Evolutionary conservation across 2,113 vertebrate genomes (phyloP), one percentile per base, ranked within the genome.

Genomic region (Epinephelus fuscoguttatus): DNA sequence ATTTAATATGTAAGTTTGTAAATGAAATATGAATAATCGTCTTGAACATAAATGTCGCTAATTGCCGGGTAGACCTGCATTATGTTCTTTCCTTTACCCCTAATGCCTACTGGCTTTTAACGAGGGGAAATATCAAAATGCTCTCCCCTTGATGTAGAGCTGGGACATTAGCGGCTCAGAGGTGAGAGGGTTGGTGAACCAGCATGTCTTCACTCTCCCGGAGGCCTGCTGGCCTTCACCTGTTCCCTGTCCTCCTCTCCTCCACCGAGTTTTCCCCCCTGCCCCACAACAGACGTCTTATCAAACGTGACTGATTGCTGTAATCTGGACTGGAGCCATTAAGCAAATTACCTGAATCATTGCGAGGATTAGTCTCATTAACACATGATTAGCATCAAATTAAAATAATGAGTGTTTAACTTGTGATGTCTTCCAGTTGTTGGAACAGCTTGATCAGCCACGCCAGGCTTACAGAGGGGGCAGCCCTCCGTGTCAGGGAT

Each of bases 261-360:
- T 75, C 80, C 82, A 33, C 72, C 2, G 17, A 67, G 52, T 21
- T 19, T 18, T 18, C 73, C 69, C 62, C 19, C 64, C 89, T 85
- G 94, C 96, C 96, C 96, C 93, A 93, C 95, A 96, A 96, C 96
- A 97, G 97, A 97, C 96, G 95, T 97, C 97, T 98, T 98, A 98
- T 98, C 97, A 98, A 96, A 97, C 96, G 95, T 99, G 98, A 99
- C 98, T 98, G 98, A 99, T 99, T 96, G 96, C 97, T 94, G 95
- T 98, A 97, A 98, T 98, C 97, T 98, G 97, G 97, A 98, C 98
- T 97, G 97, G 97, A 98, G 97, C 96, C 97, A 99, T 99, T 99
- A 99, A 98, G 98, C 97, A 99, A 99, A 99, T 99, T 99, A 99
- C 98, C 98, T 99, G 98, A 99, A 99, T 98, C 97, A 98, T 97